Percentiles rank a stretch among this genome's conserved stretches.
These are phyloP conservation scores for Ornithorhynchus anatinus DNA, from an alignment of 2,113 vertebrate species.

Conservation along the genomic window DNA sequence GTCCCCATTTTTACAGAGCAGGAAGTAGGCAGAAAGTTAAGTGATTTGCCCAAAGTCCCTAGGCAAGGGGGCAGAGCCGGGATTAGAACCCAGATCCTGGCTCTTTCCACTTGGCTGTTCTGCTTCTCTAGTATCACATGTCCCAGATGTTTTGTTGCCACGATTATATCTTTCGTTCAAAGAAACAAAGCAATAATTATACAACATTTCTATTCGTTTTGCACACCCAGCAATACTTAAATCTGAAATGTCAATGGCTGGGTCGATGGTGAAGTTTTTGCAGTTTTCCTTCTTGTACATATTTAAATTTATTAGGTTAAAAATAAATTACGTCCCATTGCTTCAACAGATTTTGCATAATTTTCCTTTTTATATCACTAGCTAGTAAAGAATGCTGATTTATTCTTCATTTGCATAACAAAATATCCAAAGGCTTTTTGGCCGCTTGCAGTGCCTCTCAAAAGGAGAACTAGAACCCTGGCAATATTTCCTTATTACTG, in stretches of 20 bases:
- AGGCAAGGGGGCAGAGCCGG: too few relatives aligned
- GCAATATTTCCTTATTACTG: neutral
- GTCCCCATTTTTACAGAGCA: too few relatives aligned
- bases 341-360: constrained; percentile 11
- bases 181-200: neutral
- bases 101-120: too few relatives aligned
- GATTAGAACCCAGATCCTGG: too few relatives aligned
- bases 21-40: too few relatives aligned
- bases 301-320: constrained; percentile 47
- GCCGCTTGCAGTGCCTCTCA: neutral
- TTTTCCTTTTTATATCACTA: constrained; percentile 8
- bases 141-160: neutral
- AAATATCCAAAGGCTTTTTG: constrained; percentile 29
- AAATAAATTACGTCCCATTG: constrained; percentile 34
- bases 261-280: neutral
- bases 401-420: constrained; percentile 12
- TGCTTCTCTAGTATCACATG: neutral
- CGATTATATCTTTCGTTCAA: neutral
- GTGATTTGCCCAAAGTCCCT: too few relatives aligned
- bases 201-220: constrained; percentile 4
- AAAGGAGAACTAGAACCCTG: neutral
- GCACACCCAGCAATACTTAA: neutral
- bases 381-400: constrained; percentile 14
- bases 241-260: constrained; percentile 18
- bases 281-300: constrained; percentile 22